Evolutionary conservation across 2,797 vertebrate species (phyloP), one percentile per base, ranked within the genome.

Genomic region (Diceros bicornis): DNA sequence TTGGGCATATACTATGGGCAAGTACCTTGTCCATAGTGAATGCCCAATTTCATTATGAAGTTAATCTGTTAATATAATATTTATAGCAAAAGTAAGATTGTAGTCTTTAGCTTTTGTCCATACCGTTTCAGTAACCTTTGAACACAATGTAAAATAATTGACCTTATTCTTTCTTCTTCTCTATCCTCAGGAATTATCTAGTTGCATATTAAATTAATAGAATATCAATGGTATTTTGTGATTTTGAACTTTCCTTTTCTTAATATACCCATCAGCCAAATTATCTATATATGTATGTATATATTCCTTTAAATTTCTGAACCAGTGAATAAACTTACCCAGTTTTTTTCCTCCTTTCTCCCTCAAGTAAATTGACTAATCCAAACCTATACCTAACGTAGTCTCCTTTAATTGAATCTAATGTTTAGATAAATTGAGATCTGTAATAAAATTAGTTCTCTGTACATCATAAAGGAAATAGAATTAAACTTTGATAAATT

Each of bases 401-500:
- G n/a, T 95, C 41, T 87, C 44, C 62, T 62, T 75, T 90, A 64
- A 86, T 21, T 77, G 75, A 93, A 41, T 95, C 68, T 66, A 55
- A 71, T 61, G 66, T 57, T 59, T 77, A 61, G 55, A 71, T 74
- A 78, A 78, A 90, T 79, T 59, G 75, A 84, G 25, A 71, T 84
- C 64, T 78, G 29, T 87, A 91, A 91, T 77, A 50, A 78, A 79
- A 83, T 83, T 95, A 95, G 66, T 64, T 61, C 4, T 84, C 34
- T 78, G 25, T 74, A n/a, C 20, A 27, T 79, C 64, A 10, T 95
- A 82, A 95, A 95, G 87, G 47, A 95, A 95, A 95, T 83, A 83
- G 85, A 86, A 79, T 52, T 64, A 87, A 79, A 92, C 10, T 47
- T 74, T 89, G 77, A 85, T 74, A 41, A 34, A 71, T 87, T 62